A percentile compares a stretch with the other conserved stretches of the same genome.
phyloP scores from a whole-genome alignment of 2,797 vertebrate genomes.

The Eospalax fontanierii region DNA sequence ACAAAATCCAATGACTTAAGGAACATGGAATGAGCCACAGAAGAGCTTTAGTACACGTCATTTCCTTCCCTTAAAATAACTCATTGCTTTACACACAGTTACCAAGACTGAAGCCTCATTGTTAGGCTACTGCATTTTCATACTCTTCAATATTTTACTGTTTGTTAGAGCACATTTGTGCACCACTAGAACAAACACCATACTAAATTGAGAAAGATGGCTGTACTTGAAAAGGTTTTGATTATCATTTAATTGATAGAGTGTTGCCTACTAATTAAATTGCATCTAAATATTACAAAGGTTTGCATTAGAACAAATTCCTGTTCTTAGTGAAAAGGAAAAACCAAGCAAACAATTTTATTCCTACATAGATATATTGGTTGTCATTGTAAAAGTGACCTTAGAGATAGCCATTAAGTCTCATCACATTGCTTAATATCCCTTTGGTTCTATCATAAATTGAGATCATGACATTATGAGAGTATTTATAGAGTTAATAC shows the following conservation, averaged over 20 bases:
- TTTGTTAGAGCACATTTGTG: not conserved
- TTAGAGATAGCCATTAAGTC: conserved; percentile 70
- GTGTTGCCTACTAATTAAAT: not conserved
- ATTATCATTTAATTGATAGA: not conserved
- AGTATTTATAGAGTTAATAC: conserved; percentile 79
- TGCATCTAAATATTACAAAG: not conserved
- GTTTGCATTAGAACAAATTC: conserved; percentile 42
- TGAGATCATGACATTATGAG: conserved; percentile 74
- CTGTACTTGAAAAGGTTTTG: not conserved
- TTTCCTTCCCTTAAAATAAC: too few species aligned
- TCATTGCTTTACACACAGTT: too few species aligned
- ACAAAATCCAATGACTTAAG: not conserved
- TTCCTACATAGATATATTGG: conserved; percentile 54
- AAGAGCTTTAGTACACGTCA: not conserved
- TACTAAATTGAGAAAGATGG: not conserved
- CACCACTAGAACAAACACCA: not conserved
- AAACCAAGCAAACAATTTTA: conserved; percentile 48
- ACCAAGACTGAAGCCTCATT: too few species aligned
- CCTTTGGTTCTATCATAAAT: conserved; percentile 75
- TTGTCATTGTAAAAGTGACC: conserved; percentile 70
- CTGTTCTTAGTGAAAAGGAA: conserved; percentile 50
- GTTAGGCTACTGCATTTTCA: too few species aligned
- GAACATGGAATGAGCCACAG: not conserved
- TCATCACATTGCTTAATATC: conserved; percentile 70
- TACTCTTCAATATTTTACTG: not conserved